A percentile compares a stretch with the other conserved stretches of the same genome.
Evolutionary conservation across 1,140 invertebrate species (phyloP).

Genomic region (Heliothis virescens): DNA sequence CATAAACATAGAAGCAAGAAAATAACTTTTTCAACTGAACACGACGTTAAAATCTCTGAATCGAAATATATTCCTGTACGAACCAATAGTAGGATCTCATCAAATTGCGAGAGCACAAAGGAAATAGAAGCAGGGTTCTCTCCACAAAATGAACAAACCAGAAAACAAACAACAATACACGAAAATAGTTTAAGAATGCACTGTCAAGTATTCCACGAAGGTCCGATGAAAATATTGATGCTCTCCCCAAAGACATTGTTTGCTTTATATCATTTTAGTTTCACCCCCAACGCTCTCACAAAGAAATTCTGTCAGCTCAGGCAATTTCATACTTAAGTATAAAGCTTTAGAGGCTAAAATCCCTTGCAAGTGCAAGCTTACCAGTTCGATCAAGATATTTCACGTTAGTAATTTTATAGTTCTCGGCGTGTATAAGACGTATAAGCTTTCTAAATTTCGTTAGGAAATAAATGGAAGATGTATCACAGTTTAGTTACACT

Average conservation of each 20-base stretch:
- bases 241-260: constrained; percentile 19
- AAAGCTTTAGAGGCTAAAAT: not conserved
- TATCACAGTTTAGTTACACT: too few species aligned
- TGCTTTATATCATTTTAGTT: constrained; percentile 22
- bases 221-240: constrained; percentile 12
- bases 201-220: constrained; percentile 1
- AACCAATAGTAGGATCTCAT: not conserved
- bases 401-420: not conserved
- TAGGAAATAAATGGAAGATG: too few species aligned
- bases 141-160: constrained; percentile 1
- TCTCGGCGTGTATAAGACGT: not conserved
- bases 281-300: not conserved
- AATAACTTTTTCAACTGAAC: too few species aligned
- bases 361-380: not conserved
- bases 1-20: too few species aligned
- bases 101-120: not conserved
- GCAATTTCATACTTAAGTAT: not conserved
- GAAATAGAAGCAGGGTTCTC: not conserved
- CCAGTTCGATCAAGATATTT: not conserved
- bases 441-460: too few species aligned
- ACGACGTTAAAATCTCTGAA: too few species aligned
- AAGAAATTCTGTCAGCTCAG: not conserved
- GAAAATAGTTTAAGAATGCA: not conserved
- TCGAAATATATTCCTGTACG: not conserved
- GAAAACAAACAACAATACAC: not conserved